Base-by-base conservation (phyloP, 2,888 invertebrate genomes). In the Empis stercorea region DNA sequence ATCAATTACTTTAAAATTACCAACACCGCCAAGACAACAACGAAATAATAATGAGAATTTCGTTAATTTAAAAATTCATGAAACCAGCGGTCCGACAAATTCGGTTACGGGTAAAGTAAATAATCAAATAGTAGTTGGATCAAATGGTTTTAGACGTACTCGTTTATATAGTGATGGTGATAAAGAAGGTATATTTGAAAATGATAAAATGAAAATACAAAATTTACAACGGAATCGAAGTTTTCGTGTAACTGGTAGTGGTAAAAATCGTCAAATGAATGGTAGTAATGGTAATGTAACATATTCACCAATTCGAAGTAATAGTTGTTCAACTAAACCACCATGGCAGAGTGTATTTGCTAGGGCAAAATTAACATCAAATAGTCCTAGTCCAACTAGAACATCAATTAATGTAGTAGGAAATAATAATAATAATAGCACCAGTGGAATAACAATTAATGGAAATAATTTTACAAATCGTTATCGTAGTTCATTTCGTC, bases 401-500 rank as follows among this genome's bases (percentile, higher is more conserved):
- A 50, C 32, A 10, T 36, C 45, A 4, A 45, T 45, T 14, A 40
- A 27, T 11, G 48, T 41, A 44, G 48, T 43, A 1, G 37, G 46
- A 10, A 50, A 36, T 48, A n/a, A n/a, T n/a, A n/a, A n/a, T n/a
- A n/a, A n/a, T n/a, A n/a, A n/a, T n/a, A 46, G 40, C 30, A 39
- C 30, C 2, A 44, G 50, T 32, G 48, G 48, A 23, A 48, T 46
- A 1, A 52, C 48, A 43, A 45, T 44, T 5, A 52, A 49, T 34
- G 51, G 51, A 16, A 55, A 53, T n/a, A n/a, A n/a, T 16, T 50
- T 56, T 13, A 58, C 51, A 39, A 53, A 49, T 40, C 54, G 56
- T 4, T 54, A 62, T 32, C 56, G 67, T 43, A 64, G 58, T 45
- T 68, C 68, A 7, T 56, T 62, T 39, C 61, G 67, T 17, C 60